Evolutionary conservation across 2,113 vertebrate genomes (phyloP).

Genomic region (Antidorcas marsupialis): DNA sequence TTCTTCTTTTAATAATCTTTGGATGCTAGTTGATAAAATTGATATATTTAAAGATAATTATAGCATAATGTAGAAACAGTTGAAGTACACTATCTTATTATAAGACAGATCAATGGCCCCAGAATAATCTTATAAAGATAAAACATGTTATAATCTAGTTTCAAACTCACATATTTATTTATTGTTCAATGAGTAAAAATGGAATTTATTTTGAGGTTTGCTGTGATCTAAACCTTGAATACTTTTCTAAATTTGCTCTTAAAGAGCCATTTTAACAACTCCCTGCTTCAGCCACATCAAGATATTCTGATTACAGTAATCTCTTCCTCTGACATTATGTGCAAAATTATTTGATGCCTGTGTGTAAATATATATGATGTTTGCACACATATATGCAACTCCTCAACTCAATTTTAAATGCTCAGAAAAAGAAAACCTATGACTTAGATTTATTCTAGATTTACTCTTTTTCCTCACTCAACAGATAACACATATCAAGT

Average conservation of each 20-base stretch:
- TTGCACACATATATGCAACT: neutral
- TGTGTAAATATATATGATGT: neutral
- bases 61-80: neutral
- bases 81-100: neutral
- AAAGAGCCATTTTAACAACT: neutral
- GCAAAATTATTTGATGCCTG: neutral
- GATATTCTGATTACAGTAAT: neutral
- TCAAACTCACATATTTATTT: neutral
- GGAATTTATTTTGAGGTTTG: neutral
- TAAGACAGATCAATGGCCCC: neutral
- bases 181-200: neutral
- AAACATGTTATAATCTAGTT: neutral
- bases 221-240: neutral
- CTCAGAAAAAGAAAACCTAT: neutral
- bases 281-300: neutral
- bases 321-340: neutral
- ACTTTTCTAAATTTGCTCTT: neutral
- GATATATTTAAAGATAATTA: neutral
- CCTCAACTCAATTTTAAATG: neutral
- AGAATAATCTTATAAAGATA: neutral
- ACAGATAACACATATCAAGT: neutral
- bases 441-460: neutral
- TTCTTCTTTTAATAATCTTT: neutral
- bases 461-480: neutral
- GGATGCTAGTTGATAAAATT: neutral